Percentiles rank a stretch among this genome's conserved stretches.
Conservation (phyloP, 1,140 invertebrate species). For the Stenopsyche tienmushanensis region DNA sequence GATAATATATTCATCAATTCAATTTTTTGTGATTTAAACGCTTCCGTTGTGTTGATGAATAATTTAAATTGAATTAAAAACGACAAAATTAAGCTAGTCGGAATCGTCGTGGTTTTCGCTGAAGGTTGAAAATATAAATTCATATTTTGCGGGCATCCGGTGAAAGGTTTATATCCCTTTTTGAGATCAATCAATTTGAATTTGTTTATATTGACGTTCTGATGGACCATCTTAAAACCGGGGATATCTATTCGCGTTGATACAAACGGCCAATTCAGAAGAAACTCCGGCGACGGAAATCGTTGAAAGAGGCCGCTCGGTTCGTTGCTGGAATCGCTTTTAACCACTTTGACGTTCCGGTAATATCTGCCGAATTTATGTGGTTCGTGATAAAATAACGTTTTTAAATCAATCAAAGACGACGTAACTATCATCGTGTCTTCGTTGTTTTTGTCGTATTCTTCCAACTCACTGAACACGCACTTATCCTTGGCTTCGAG, state of each 20-base stretch:
- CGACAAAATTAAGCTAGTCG: neutral
- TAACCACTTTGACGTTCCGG: neutral
- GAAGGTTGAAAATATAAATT: neutral
- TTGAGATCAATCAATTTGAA: neutral
- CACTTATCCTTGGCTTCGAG: neutral
- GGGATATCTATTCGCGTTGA: neutral
- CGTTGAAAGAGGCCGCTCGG: neutral
- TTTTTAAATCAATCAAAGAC: neutral
- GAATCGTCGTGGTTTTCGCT: neutral
- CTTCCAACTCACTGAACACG: neutral
- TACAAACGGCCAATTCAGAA: constrained; percentile 3
- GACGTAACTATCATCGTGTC: neutral
- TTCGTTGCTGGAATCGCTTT: neutral
- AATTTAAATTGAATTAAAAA: constrained; percentile 3
- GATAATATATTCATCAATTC: neutral
- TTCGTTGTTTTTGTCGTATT: neutral
- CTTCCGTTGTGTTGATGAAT: neutral
- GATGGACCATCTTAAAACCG: neutral
- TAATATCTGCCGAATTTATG: neutral
- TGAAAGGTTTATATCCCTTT: neutral
- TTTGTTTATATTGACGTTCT: constrained; percentile 15
- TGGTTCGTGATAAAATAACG: constrained; percentile 4
- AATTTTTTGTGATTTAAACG: neutral
- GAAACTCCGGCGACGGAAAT: neutral
- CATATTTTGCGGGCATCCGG: neutral